Base-by-base conservation (phyloP, 1,140 invertebrate genomes). In the Scylla paramamosain region DNA sequence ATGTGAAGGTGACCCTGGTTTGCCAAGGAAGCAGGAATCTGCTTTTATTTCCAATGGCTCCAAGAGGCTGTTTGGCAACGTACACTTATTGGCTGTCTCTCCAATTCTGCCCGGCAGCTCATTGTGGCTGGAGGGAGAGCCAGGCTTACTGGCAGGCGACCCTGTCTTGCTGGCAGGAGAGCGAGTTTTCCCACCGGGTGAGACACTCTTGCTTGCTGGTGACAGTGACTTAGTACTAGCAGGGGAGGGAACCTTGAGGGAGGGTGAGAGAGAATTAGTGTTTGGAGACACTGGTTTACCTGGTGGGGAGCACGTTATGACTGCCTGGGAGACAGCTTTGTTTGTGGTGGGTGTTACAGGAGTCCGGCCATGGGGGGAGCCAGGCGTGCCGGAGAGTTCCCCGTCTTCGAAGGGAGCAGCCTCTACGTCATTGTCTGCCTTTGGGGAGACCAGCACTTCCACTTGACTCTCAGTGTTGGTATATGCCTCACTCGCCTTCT, bases 401-500 rank as follows among this genome's bases (percentile, higher is more conserved):
- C 20, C n/a, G 8, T 77, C 67, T 8, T 77, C 67, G n/a, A n/a
- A 77, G n/a, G 67, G 12, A 77, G 25, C 0, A 8, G 25, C 67
- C 67, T 77, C 67, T n/a, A 77, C 25, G 3, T 77, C 67, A 77
- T n/a, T 25, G 67, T 77, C n/a, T 7, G 4, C 7, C 67, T 77
- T 77, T 12, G 67, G 67, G 67, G 67, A 77, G 20, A 77, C 20
- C 67, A 77, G 2, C 25, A n/a, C 32, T 25, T 93, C 92, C 8
- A 28, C 31, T n/a, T 48, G 83, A 86, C 28, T 39, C 88, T 91
- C 93, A 45, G 93, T 94, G 29, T 90, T 91, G 77, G 93, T 91
- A 6, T 91, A 48, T 25, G 94, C 46, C 59, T 95, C 94, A 82
- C 91, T 95, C 14, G 94, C 14, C 32, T 77, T 92, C 52, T 93